Evolutionary conservation across 2,888 invertebrate genomes (phyloP), one percentile per base, ranked within the genome.

Genomic region (Malachius bipustulatus): DNA sequence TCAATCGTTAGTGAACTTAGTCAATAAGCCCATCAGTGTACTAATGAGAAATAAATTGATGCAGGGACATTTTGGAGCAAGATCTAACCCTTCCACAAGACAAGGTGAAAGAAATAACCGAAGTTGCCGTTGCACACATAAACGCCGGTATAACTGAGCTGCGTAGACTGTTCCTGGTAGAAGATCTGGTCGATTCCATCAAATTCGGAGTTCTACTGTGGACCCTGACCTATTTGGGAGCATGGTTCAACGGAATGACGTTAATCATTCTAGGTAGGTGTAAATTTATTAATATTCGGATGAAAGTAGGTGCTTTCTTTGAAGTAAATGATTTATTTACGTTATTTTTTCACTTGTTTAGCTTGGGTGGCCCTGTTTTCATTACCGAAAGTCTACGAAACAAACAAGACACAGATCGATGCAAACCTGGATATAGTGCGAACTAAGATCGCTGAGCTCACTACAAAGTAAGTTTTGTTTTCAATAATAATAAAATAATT

Each of bases 201-300:
- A 89, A 96, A 75, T 97, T 97, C 67, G 91, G 84, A 51, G 79
- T 91, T 50, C 70, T 91, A 56, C 74, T 97, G 62, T 97, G 94
- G 94, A 82, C 85, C 56, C 75, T 97, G 66, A 97, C 97, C 42
- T 97, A 96, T 66, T 74, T 97, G 56, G 97, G 97, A 57, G 82
- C 93, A 55, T 96, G 93, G 88, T 96, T 98, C 75, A 97, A 97
- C 67, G 97, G 96, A 65, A 88, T 97, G 82, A 94, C 96, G 51
- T 79, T 98, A 54, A 80, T 97, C 60, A 93, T 96, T 60, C 77
- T 97, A 59, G 85, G 94, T 91, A 62, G 66, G 73, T 57, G 27
- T 9, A 24, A 24, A 24, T 9, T 24, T 8, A 24, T n/a, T n/a
- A n/a, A n/a, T n/a, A n/a, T n/a, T n/a, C n/a, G n/a, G n/a, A n/a